Base-by-base conservation (phyloP, 1,140 invertebrate genomes). In the Parapsyche elsis region DNA sequence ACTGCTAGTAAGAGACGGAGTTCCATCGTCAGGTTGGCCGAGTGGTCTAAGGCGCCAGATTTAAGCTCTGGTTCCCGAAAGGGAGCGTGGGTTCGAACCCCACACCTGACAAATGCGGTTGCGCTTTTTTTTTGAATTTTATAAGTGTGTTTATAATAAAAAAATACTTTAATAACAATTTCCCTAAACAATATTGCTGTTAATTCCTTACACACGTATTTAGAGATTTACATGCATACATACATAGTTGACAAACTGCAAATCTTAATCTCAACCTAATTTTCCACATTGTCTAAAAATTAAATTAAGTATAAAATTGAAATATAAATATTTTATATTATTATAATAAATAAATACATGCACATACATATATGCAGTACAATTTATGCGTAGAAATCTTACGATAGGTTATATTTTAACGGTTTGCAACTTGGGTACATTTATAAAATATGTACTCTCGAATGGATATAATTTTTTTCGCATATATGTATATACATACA, bases 31-130 rank as follows among this genome's bases (percentile, higher is more conserved):
- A 91, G 90, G 90, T 92, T 92, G 91, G 91, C 91, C 91, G 91
- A 92, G 91, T 91, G 91, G 91, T 92, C 91, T 92, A 92, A 92
- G 91, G 91, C 91, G 91, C 91, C 91, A 92, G 91, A 92, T 91
- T 92, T 92, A 93, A 92, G 92, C 90, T 92, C 92, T 92, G 92
- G 92, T 93, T 92, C 92, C 90, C 92, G 89, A 90, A 87, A 89
- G 92, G 91, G 92, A 92, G 91, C 92, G 92, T 92, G 91, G 90
- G 90, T 92, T 92, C 91, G 90, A 92, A 91, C 90, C 91, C 90
- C 91, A 92, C 91, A 91, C 89, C 90, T 91, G 90, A 90, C 90
- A 91, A 82, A 74, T 14, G 26, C 2, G 67, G 16, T 16, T 67
- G 0, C 64, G 24, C 64, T 23, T 5, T 67, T 67, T 67, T 67